These are phyloP conservation scores for Fratercula arctica DNA, from an alignment of 2,797 vertebrate species.

Conservation along the genomic window DNA sequence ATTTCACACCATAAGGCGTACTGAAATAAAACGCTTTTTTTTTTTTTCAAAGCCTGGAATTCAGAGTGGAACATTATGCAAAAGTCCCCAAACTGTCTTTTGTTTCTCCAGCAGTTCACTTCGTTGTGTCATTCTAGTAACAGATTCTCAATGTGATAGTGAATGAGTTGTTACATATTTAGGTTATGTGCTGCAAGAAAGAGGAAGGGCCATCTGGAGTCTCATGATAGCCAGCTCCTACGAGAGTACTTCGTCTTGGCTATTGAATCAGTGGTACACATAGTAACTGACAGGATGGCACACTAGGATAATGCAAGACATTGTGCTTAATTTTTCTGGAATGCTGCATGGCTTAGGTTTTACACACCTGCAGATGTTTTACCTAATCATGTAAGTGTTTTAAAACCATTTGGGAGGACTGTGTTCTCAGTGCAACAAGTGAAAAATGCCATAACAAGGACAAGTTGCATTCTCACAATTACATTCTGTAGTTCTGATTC, in stretches of 20 bases:
- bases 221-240: neutral
- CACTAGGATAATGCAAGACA: neutral
- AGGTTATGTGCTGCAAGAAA: slow-evolving; percentile 3
- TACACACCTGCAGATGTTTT: neutral
- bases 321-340: neutral
- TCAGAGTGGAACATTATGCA: neutral
- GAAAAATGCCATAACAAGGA: neutral
- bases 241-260: neutral
- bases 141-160: neutral
- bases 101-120: neutral
- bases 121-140: neutral
- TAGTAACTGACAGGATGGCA: neutral
- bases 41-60: neutral
- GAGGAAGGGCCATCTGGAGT: slow-evolving; percentile 27
- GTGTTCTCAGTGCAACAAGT: neutral
- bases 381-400: neutral
- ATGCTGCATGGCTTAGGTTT: neutral
- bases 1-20: neutral
- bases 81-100: neutral
- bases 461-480: neutral
- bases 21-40: neutral
- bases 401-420: neutral
- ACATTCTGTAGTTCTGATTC: neutral
- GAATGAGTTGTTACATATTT: slow-evolving; percentile 22
- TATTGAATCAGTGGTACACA: neutral